Percentiles rank a stretch among this genome's conserved stretches.
phyloP scores from a whole-genome alignment of 2,888 invertebrate species.

The Chymomyza procnemis region DNA sequence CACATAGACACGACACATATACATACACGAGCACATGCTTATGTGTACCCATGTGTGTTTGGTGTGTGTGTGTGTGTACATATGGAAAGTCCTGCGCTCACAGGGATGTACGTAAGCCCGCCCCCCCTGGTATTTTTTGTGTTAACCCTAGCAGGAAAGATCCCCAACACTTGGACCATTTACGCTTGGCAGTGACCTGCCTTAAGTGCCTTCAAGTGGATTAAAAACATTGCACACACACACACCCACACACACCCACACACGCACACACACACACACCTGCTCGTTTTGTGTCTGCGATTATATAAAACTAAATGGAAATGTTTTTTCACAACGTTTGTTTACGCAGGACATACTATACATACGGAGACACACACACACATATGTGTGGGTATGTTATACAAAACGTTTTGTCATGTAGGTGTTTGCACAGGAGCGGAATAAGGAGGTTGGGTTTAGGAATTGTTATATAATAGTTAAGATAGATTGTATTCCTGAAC shows the following conservation, averaged over 20 bases:
- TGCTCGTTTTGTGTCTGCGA: slow-evolving; percentile 3
- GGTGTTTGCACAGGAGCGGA: neutral
- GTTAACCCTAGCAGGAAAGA: neutral
- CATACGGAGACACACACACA: neutral
- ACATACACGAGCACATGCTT: too few relatives aligned
- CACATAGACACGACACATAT: neutral
- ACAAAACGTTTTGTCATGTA: neutral
- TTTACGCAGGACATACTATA: slow-evolving; percentile 15
- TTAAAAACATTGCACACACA: slow-evolving; percentile 53
- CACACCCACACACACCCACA: neutral
- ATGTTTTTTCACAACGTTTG: slow-evolving; percentile 34
- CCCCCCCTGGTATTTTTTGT: neutral
- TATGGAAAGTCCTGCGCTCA: neutral
- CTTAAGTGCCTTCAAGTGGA: slow-evolving; percentile 57
- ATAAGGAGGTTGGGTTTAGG: too few relatives aligned
- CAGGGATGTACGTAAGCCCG: neutral
- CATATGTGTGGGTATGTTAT: neutral
- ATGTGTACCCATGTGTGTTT: neutral
- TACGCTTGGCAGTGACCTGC: slow-evolving; percentile 38
- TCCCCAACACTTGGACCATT: slow-evolving; percentile 1
- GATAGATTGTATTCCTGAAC: too few relatives aligned
- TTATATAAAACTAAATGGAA: slow-evolving; percentile 29
- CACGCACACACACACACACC: neutral
- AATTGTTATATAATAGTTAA: too few relatives aligned
- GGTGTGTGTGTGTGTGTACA: neutral